These are phyloP conservation scores for Hystrix brachyura DNA, from an alignment of 2,113 vertebrate species.

Conservation along the genomic window DNA sequence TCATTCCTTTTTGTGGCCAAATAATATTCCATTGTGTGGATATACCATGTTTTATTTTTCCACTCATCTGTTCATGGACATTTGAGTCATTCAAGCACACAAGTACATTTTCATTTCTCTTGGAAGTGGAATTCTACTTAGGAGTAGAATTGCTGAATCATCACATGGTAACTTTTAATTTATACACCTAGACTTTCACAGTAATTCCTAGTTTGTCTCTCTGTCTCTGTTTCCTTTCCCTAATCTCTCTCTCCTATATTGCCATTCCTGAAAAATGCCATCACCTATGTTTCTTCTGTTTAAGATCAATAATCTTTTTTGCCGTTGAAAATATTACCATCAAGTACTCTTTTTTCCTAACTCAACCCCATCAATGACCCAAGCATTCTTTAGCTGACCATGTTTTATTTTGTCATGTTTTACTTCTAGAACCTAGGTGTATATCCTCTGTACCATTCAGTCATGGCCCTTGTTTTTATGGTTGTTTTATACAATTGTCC, in stretches of 20 bases:
- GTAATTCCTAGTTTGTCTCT: neutral
- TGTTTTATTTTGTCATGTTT: neutral
- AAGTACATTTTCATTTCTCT: neutral
- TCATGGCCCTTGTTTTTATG: neutral
- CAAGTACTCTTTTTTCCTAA: slow-evolving; percentile 21
- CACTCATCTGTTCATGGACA: neutral
- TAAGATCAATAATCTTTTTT: neutral
- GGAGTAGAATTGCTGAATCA: neutral
- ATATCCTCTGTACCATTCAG: neutral
- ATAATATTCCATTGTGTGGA: neutral
- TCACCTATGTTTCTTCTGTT: neutral
- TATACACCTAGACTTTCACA: neutral
- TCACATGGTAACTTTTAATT: neutral
- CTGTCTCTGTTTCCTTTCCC: neutral
- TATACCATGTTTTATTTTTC: neutral
- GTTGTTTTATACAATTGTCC: neutral
- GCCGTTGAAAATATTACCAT: slow-evolving; percentile 31
- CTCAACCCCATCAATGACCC: neutral
- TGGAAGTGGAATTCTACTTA: neutral
- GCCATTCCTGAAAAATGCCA: neutral
- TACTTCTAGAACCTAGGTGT: neutral
- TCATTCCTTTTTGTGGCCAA: neutral
- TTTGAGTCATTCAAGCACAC: neutral
- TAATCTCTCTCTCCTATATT: neutral
- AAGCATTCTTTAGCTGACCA: neutral